Conservation (phyloP, 2,113 vertebrate species). For the Philantomba maxwellii region DNA sequence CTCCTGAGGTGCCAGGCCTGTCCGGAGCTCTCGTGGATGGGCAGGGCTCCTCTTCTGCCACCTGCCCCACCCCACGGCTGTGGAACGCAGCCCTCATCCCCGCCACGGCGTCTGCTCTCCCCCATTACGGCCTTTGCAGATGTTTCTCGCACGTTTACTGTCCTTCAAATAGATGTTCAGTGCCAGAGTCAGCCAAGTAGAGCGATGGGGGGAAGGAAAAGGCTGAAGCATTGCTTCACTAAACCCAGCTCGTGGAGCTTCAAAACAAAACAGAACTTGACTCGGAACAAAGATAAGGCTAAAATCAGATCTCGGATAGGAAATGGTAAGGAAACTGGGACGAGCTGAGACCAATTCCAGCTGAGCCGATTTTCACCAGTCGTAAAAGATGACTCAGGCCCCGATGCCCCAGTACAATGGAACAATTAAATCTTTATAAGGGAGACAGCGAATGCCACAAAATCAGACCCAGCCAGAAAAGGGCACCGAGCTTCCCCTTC, state of each 20-base stretch:
- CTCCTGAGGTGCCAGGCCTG: slow-evolving; percentile 67
- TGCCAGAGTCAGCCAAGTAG: background rate
- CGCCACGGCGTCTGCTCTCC: background rate
- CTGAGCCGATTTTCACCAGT: slow-evolving; percentile 22
- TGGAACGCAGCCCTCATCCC: background rate
- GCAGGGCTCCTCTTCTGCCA: slow-evolving; percentile 47
- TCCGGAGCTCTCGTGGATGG: background rate
- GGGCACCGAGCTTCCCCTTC: background rate
- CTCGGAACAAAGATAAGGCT: background rate
- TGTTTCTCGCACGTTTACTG: background rate
- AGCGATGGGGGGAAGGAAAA: background rate
- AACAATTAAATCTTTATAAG: slow-evolving; percentile 53
- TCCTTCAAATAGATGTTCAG: background rate
- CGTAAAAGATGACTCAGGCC: slow-evolving; percentile 17
- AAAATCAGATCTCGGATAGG: slow-evolving; percentile 1
- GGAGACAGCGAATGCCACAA: background rate
- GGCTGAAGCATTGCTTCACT: background rate
- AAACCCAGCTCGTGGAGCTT: background rate
- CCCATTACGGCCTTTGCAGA: background rate
- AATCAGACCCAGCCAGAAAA: slow-evolving; percentile 30
- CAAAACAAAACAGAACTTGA: background rate
- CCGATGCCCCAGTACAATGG: background rate
- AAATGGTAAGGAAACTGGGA: background rate
- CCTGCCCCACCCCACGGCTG: slow-evolving; percentile 53
- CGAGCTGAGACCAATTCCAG: background rate